A percentile compares a stretch with the other conserved stretches of the same genome.
Evolutionary conservation across 2,797 vertebrate genomes (phyloP).

Genomic region (Peromyscus eremicus): DNA sequence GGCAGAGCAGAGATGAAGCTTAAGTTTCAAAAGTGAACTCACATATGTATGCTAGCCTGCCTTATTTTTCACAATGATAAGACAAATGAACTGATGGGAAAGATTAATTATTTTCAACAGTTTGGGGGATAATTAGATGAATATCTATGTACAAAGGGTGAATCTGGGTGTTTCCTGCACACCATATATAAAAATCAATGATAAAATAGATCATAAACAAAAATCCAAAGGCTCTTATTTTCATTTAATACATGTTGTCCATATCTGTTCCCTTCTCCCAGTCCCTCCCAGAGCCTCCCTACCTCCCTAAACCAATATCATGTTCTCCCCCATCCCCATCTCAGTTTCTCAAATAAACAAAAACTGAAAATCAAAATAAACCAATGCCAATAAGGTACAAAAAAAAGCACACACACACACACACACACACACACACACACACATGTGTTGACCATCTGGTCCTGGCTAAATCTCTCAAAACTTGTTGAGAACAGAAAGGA

Average conservation of each 20-base stretch:
- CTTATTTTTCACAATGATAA: neutral
- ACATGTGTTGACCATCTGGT: neutral
- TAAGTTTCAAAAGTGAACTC: neutral
- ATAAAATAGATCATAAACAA: neutral
- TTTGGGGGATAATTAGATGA: neutral
- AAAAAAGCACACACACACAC: neutral
- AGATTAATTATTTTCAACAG: neutral
- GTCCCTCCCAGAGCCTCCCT: no score
- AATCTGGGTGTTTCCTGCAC: neutral
- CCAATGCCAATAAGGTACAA: neutral
- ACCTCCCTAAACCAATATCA: neutral
- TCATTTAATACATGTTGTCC: neutral
- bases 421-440: neutral
- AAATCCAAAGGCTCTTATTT: neutral
- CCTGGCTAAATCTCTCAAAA: neutral
- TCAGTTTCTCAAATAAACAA: neutral
- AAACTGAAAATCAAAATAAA: neutral
- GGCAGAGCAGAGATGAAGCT: neutral
- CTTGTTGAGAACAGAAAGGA: neutral
- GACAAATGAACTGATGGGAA: neutral
- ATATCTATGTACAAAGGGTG: neutral
- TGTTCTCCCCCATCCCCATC: accelerated
- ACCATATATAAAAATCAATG: neutral
- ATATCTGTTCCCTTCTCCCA: neutral
- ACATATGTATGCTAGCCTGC: neutral